phyloP scores from a whole-genome alignment of 2,113 vertebrate species.

The Cynoglossus semilaevis region DNA sequence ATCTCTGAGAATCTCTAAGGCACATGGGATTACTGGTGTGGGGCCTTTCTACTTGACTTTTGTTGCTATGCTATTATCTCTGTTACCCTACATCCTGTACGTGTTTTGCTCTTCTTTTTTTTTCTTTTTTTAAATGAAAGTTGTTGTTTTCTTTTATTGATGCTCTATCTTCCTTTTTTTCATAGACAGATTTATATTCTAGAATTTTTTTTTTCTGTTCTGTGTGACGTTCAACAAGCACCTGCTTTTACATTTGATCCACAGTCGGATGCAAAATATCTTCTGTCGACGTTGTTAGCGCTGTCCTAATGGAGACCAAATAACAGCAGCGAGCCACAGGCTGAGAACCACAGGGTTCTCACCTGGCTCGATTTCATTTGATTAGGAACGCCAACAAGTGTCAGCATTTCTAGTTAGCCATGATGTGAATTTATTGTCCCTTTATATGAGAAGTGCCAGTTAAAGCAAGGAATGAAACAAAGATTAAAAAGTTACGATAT shows the following conservation, averaged over 20 bases:
- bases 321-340: constrained; percentile 29
- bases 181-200: constrained; percentile 13
- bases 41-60: constrained; percentile 61
- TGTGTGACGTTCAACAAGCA: constrained; percentile 29
- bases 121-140: background rate
- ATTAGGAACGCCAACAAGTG: constrained; percentile 27
- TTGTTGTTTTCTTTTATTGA: constrained; percentile 9
- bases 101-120: background rate
- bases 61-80: constrained; percentile 50
- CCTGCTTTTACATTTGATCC: constrained; percentile 40
- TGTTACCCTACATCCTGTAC: constrained; percentile 26
- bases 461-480: constrained; percentile 37
- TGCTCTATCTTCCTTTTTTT: constrained; percentile 20
- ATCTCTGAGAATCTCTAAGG: constrained; percentile 60
- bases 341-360: constrained; percentile 28
- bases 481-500: constrained; percentile 25
- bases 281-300: constrained; percentile 24
- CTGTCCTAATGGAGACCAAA: constrained; percentile 56
- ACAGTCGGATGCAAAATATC: constrained; percentile 23
- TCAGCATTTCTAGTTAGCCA: constrained; percentile 31
- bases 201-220: too few species aligned
- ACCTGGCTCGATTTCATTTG: constrained; percentile 25
- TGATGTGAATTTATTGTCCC: constrained; percentile 58
- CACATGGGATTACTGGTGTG: constrained; percentile 62
- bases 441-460: constrained; percentile 52